Percentiles rank a stretch among this genome's conserved stretches.
phyloP scores from a whole-genome alignment of 2,888 invertebrate genomes.

The Endotricha flammealis region DNA sequence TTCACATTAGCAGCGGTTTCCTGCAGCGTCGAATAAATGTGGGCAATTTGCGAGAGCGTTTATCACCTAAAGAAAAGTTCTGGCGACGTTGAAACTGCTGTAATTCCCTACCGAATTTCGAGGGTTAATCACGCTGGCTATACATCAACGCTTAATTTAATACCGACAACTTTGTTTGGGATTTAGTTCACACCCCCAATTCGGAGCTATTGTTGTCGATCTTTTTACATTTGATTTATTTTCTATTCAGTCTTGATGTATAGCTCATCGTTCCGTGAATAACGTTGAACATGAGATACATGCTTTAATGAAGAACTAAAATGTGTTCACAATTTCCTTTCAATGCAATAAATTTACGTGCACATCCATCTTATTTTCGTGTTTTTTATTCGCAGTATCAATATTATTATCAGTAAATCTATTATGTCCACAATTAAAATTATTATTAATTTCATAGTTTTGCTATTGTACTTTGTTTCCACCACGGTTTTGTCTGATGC shows the following conservation, averaged over 20 bases:
- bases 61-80: slow-evolving; percentile 75
- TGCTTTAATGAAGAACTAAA: too few species aligned
- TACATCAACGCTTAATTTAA: slow-evolving; percentile 64
- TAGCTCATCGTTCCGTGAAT: not conserved
- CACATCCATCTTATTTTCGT: too few species aligned
- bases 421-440: too few species aligned
- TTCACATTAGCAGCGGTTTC: slow-evolving; percentile 59
- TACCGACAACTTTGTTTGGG: slow-evolving; percentile 51
- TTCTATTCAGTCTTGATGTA: slow-evolving; percentile 1
- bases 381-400: too few species aligned
- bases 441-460: too few species aligned
- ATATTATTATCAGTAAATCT: too few species aligned
- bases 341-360: too few species aligned
- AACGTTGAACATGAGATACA: too few species aligned
- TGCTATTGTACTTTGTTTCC: too few species aligned
- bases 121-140: slow-evolving; percentile 62
- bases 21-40: slow-evolving; percentile 64
- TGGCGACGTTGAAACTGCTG: slow-evolving; percentile 63
- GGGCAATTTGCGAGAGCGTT: slow-evolving; percentile 71
- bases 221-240: slow-evolving; percentile 19
- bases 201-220: slow-evolving; percentile 25
- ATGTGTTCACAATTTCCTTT: too few species aligned
- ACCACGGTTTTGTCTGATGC: not conserved
- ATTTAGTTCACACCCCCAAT: slow-evolving; percentile 34
- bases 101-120: slow-evolving; percentile 59